Base-by-base conservation (phyloP, 2,113 vertebrate genomes). In the Anarhynchus alexandrinus region DNA sequence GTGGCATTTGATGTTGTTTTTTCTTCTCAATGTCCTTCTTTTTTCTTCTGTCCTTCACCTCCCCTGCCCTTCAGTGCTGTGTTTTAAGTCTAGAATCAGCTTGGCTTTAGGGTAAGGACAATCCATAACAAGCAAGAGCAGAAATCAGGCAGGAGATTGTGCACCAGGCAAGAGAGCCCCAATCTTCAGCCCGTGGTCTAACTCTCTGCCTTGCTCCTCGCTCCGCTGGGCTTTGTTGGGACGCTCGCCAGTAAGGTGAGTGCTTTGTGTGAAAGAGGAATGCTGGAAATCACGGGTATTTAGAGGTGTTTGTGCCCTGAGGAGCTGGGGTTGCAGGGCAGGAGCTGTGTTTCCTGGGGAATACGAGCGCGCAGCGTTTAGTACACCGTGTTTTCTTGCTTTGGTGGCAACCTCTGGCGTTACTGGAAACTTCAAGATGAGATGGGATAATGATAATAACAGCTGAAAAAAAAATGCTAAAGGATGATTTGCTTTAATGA, bases 361-460 rank as follows among this genome's bases (percentile, higher is more conserved):
- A 3, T 23, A 12, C 7, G 4, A n/a, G 29, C 0, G 29, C 22
- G 0, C 7, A 14, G 54, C 0, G 0, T 17, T 49, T 7, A 10
- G 54, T 0, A 18, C n/a, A 1, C 10, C 0, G 0, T 1, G 25
- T 58, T 43, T 55, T 66, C 71, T 88, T 17, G 29, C 43, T 84
- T n/a, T 54, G 38, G 45, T 67, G 43, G 58, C 27, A 58, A 76
- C 32, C 36, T n/a, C 71, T 64, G 70, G 49, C 40, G 43, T 18
- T 36, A 7, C 27, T 51, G 70, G 52, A 57, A 84, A 25, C 58
- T 58, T 91, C 30, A 25, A 42, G 61, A 26, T 34, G 36, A 88
- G 77, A 22, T 29, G 51, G 30, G 19, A 49, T 85, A 67, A 82
- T 0, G 11, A 38, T 52, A 49, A 47, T 17, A 88, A 26, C 83